Evolutionary conservation across 2,888 invertebrate genomes (phyloP), one percentile per base, ranked within the genome.

Genomic region (Drosophila meridionalis): DNA sequence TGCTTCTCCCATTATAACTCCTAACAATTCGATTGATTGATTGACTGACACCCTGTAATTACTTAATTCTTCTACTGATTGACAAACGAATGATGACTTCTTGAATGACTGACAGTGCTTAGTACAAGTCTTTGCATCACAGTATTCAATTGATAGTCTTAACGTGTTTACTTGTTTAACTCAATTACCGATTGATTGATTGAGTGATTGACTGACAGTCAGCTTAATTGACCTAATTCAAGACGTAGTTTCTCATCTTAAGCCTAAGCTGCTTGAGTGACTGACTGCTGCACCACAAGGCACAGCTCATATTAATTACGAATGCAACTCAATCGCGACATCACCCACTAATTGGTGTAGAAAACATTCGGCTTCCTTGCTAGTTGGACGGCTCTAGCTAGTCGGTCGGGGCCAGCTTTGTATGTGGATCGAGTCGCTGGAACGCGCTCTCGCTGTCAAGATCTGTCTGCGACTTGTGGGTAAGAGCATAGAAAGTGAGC

Each of bases 401-500:
- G 42, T 42, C 52, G 61, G 60, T 63, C 47, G 47, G 20, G 42
- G 57, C 43, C 60, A 52, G 43, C 43, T 61, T 43, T 47, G n/a
- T 12, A 36, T 43, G 40, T 50, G 28, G n/a, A 34, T 34, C 38
- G 34, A 32, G 26, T 40, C 34, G 42, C 30, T 32, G 57, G 57
- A 55, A 34, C 55, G 53, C 36, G 50, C 69, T 70, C 68, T 67
- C 55, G 69, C 69, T 71, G 52, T 40, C 53, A 20, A 70, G 70
- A 63, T 70, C 38, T 43, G 56, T 53, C 45, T 38, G 5, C 42
- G 52, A 70, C 20, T 30, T 52, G 36, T 69, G 60, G 45, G 36
- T 32, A 34, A 38, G 53, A 30, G 62, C 59, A 65, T 63, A 77
- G 78, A 74, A 76, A 76, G 76, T 75, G 74, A 74, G 74, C 58